Percentiles rank a stretch among this genome's conserved stretches.
phyloP scores from a whole-genome alignment of 1,140 invertebrate species.

The Lucilia cuprina region DNA sequence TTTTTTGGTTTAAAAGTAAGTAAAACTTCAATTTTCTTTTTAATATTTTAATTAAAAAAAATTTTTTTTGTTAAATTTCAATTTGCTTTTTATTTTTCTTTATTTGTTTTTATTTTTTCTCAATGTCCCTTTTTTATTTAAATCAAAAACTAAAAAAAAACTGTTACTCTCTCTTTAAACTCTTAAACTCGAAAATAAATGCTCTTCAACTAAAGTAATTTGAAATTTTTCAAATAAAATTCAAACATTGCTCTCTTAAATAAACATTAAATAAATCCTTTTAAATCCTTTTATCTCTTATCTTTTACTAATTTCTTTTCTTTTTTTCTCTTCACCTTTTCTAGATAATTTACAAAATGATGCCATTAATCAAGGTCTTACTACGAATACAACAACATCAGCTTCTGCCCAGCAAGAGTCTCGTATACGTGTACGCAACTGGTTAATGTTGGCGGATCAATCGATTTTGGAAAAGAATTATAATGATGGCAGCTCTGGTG shows the following conservation, averaged over 20 bases:
- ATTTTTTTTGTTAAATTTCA: slow-evolving; percentile 30
- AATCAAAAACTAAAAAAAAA: not conserved
- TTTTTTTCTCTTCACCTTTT: slow-evolving; percentile 20
- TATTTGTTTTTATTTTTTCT: not conserved
- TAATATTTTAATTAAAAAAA: not conserved
- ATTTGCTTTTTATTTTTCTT: slow-evolving; percentile 22
- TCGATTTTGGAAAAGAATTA: slow-evolving; percentile 49
- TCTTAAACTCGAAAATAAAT: not conserved
- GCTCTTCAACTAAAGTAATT: slow-evolving; percentile 4
- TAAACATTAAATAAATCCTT: no score
- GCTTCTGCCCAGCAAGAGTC: slow-evolving; percentile 51
- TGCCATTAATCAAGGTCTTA: not conserved
- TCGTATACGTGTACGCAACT: slow-evolving; percentile 58
- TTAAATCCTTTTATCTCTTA: not conserved
- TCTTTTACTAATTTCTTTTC: slow-evolving; percentile 20
- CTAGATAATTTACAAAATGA: not conserved
- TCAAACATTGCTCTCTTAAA: no score
- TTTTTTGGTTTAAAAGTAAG: not conserved
- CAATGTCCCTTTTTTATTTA: not conserved
- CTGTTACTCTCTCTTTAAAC: not conserved
- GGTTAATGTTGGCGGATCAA: slow-evolving; percentile 60
- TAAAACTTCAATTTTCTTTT: slow-evolving; percentile 26
- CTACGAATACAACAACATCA: slow-evolving; percentile 34
- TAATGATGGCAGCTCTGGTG: not conserved
- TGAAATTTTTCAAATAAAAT: slow-evolving; percentile 31